Percentiles rank a stretch among this genome's conserved stretches.
Conservation (phyloP, 2,797 vertebrate species). For the Melanotaenia parkinsoni region DNA sequence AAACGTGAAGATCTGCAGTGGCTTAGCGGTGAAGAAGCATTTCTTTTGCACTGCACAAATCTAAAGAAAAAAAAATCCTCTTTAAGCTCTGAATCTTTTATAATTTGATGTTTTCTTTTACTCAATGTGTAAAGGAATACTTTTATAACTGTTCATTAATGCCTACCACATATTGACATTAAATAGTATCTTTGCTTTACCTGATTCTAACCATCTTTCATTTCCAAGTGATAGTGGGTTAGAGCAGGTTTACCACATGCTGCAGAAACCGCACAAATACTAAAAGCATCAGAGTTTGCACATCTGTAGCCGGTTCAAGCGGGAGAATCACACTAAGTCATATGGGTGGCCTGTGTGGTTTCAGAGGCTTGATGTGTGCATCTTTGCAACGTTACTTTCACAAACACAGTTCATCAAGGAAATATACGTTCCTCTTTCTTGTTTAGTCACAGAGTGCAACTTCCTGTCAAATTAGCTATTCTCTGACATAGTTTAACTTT, state of each 20-base stretch:
- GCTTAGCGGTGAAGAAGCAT: background rate
- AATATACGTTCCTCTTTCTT: constrained; percentile 8
- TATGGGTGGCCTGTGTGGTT: constrained; percentile 58
- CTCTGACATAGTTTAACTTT: background rate
- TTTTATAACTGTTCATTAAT: background rate
- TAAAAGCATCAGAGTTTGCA: background rate
- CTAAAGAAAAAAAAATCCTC: background rate
- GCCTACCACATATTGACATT: background rate
- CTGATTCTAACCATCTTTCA: background rate
- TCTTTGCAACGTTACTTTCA: constrained; percentile 24
- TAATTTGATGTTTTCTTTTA: too few species aligned
- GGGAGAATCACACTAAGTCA: constrained; percentile 24
- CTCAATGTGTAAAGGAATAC: too few species aligned
- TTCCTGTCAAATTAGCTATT: constrained; percentile 4
- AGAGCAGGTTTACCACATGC: constrained; percentile 14
- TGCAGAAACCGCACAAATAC: constrained; percentile 28
- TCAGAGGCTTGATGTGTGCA: constrained; percentile 18
- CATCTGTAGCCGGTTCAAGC: constrained; percentile 27
- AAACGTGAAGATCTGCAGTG: background rate
- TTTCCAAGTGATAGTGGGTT: background rate
- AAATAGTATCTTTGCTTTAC: background rate
- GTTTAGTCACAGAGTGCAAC: constrained; percentile 5
- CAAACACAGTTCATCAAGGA: background rate
- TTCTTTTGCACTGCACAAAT: background rate
- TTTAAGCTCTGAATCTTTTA: background rate